Conservation (phyloP, 2,113 vertebrate species). For the Brachyhypopomus gauderio region DNA sequence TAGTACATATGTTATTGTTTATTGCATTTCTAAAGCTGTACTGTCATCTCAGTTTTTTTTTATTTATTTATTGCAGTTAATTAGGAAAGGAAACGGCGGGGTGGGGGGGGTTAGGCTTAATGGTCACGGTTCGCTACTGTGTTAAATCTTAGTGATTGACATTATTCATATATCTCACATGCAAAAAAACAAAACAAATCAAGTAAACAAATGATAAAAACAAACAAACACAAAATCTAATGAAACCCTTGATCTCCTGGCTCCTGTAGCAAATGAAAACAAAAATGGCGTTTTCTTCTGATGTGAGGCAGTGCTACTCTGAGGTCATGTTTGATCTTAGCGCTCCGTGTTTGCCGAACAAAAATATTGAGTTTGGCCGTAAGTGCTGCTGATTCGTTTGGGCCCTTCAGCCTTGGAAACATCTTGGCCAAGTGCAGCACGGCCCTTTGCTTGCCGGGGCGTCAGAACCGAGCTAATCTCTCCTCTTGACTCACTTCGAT, state of each 20-base stretch:
- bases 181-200: background rate
- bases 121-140: too few relatives aligned
- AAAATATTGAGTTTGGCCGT: slow-evolving; percentile 56
- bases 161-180: slow-evolving; percentile 37
- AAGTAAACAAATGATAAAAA: too few relatives aligned
- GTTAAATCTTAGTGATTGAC: slow-evolving; percentile 20
- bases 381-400: slow-evolving; percentile 47
- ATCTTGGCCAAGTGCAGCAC: slow-evolving; percentile 36
- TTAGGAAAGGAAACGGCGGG: too few relatives aligned
- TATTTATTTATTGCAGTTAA: too few relatives aligned
- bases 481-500: slow-evolving; percentile 33
- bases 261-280: slow-evolving; percentile 50
- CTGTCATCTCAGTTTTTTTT: too few relatives aligned
- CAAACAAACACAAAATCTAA: background rate
- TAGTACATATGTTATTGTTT: too few relatives aligned
- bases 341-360: slow-evolving; percentile 37
- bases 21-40: too few relatives aligned
- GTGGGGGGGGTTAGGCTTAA: too few relatives aligned
- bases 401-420: slow-evolving; percentile 46
- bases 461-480: slow-evolving; percentile 40
- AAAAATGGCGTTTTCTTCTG: slow-evolving; percentile 41
- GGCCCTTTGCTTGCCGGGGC: background rate
- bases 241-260: slow-evolving; percentile 33
- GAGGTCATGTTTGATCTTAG: slow-evolving; percentile 51
- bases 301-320: slow-evolving; percentile 42